phyloP scores from a whole-genome alignment of 2,888 invertebrate species.

The Leptogaster cylindrica region DNA sequence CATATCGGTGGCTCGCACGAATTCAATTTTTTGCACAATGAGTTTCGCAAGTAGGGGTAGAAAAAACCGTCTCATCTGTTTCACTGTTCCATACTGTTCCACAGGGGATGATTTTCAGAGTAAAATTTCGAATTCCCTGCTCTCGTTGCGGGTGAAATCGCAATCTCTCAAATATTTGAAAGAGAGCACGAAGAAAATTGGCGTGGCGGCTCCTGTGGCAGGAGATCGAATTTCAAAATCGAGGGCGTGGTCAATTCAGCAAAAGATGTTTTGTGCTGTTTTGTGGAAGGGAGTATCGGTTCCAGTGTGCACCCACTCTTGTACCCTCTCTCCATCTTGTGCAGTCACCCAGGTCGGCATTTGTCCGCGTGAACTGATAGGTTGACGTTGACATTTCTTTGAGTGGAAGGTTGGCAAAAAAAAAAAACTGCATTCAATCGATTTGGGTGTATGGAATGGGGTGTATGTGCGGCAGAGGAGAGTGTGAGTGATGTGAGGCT shows the following conservation, averaged over 20 bases:
- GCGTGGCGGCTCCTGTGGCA: no score
- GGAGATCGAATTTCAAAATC: not conserved
- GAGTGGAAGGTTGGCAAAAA: slow-evolving; percentile 40
- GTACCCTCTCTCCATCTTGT: slow-evolving; percentile 25
- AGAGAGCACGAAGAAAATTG: no score
- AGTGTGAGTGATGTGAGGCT: slow-evolving; percentile 1
- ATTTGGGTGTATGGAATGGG: slow-evolving; percentile 13
- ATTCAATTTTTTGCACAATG: no score
- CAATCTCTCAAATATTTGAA: no score
- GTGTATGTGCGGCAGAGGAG: not conserved
- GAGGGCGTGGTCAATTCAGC: slow-evolving; percentile 17
- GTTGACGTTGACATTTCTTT: slow-evolving; percentile 38
- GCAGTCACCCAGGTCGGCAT: slow-evolving; percentile 1
- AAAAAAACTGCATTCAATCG: no score
- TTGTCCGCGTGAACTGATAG: slow-evolving; percentile 37
- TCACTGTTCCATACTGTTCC: no score
- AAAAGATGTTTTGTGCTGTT: not conserved
- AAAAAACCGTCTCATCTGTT: no score
- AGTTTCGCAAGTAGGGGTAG: no score
- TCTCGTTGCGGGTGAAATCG: no score
- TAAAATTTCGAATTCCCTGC: no score
- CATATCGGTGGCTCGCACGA: no score
- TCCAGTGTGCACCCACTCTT: not conserved
- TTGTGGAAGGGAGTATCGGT: not conserved
- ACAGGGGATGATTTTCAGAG: no score